phyloP scores from a whole-genome alignment of 2,797 vertebrate genomes.

The Scyliorhinus canicula region DNA sequence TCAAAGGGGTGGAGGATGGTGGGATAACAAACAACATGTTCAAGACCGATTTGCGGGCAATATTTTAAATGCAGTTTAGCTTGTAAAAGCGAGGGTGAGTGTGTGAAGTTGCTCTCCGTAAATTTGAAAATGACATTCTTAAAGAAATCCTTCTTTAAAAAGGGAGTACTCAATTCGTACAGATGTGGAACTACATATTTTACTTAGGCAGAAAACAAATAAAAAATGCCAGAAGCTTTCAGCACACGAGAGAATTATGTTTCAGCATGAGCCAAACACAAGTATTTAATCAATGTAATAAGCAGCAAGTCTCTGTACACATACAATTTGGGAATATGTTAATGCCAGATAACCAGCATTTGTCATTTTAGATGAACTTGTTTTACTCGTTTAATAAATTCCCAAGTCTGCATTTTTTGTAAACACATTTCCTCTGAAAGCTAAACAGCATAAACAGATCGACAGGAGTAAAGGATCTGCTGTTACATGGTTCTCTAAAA shows the following conservation, averaged over 20 bases:
- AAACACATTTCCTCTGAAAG: background rate
- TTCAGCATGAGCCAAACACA: background rate
- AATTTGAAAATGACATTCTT: background rate
- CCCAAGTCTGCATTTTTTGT: background rate
- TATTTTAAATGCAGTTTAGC: background rate
- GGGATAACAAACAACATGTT: background rate
- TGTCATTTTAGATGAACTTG: background rate
- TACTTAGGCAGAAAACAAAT: background rate
- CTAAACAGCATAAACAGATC: background rate
- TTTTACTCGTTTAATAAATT: background rate
- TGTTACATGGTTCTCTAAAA: background rate
- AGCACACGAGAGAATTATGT: background rate
- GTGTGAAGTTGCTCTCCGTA: background rate
- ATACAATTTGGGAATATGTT: background rate
- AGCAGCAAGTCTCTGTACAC: background rate
- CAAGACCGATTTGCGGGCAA: background rate
- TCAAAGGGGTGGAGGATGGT: background rate
- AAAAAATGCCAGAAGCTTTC: background rate
- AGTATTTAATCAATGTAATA: constrained; percentile 9
- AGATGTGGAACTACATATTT: background rate
- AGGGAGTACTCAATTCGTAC: background rate
- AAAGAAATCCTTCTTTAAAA: background rate
- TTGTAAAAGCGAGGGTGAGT: background rate
- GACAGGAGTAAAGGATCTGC: background rate
- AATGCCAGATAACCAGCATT: background rate